Conservation (phyloP, 2,113 vertebrate genomes). For the Dermatemys mawii region DNA sequence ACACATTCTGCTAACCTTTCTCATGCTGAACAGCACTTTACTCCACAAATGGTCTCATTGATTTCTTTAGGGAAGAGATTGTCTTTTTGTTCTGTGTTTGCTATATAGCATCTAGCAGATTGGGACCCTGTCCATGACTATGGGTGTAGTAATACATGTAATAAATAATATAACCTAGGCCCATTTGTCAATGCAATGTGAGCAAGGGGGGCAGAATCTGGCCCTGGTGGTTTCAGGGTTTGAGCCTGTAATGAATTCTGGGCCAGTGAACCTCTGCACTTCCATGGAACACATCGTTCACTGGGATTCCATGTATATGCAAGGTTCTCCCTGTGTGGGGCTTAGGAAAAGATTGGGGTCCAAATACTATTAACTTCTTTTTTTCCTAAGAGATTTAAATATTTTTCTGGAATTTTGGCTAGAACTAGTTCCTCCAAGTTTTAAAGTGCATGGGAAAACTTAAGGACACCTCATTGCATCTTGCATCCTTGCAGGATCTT, state of each 20-base stretch:
- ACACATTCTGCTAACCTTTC: neutral
- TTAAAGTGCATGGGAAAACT: neutral
- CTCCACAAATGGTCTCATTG: neutral
- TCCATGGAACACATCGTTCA: neutral
- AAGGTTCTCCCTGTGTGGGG: neutral
- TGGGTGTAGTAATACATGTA: neutral
- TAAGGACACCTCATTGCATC: neutral
- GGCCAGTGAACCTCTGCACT: neutral
- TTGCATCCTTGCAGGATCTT: neutral
- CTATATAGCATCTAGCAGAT: fast-evolving
- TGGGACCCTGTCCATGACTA: neutral
- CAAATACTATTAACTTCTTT: neutral
- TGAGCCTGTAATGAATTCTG: neutral
- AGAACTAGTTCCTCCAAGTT: neutral
- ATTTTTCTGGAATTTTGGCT: neutral
- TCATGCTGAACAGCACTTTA: neutral
- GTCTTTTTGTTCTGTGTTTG: neutral
- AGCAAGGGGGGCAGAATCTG: neutral
- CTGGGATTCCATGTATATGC: neutral
- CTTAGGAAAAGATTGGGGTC: neutral
- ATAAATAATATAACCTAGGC: neutral
- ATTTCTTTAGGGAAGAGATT: neutral
- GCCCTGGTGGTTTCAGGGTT: neutral
- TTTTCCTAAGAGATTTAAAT: fast-evolving
- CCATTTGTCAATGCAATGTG: neutral